Conservation (phyloP, 1,140 invertebrate species). For the Pseudomyrmex sp. region DNA sequence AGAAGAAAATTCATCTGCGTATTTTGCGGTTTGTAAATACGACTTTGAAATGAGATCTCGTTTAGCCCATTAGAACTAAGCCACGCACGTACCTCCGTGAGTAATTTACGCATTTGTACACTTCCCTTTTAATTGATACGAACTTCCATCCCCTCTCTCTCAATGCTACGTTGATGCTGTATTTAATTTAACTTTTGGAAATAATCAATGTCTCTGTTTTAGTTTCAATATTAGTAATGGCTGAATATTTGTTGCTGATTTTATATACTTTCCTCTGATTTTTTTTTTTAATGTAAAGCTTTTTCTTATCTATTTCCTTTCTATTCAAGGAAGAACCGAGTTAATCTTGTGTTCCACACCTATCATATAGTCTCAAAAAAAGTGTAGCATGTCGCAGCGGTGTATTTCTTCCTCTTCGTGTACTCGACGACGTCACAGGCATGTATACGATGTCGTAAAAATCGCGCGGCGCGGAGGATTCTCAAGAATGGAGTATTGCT, state of each 20-base stretch:
- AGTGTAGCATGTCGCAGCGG: conserved; percentile 59
- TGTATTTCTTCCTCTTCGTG: conserved; percentile 63
- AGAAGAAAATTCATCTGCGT: neutral
- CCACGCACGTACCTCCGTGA: neutral
- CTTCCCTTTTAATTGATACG: conserved; percentile 33
- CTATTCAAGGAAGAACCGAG: conserved; percentile 17
- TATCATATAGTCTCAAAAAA: conserved; percentile 41
- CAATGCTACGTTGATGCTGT: neutral
- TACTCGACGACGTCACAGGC: conserved; percentile 64
- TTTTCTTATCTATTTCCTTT: too few species aligned
- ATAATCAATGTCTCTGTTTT: conserved; percentile 19
- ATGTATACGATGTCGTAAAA: conserved; percentile 69
- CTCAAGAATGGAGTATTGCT: conserved; percentile 75
- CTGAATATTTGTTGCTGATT: neutral
- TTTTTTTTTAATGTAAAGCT: too few species aligned
- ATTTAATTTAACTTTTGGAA: conserved; percentile 6
- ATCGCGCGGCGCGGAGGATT: conserved; percentile 66
- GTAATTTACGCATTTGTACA: conserved; percentile 31
- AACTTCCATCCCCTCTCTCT: neutral
- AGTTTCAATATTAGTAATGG: neutral
- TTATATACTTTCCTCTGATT: neutral
- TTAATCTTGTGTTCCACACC: conserved; percentile 53
- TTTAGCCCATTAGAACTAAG: conserved; percentile 36
- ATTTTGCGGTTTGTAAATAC: conserved; percentile 23
- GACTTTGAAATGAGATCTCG: conserved; percentile 27